These are phyloP conservation scores for Pseudocheirus occidentalis DNA, from an alignment of 2,797 vertebrate species.

Conservation along the genomic window DNA sequence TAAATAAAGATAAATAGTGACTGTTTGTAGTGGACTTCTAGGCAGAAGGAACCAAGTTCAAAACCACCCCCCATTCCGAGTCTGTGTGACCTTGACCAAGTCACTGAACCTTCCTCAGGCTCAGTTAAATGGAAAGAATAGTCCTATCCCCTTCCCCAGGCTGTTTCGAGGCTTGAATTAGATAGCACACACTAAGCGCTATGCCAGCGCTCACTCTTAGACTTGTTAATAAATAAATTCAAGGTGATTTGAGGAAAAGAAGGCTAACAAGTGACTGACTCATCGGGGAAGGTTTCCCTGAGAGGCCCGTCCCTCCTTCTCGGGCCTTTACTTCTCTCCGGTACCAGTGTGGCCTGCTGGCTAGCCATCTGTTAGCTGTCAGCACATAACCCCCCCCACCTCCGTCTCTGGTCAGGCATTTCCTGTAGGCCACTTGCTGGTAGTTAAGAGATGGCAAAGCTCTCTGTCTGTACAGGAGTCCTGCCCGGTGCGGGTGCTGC, in stretches of 20 bases:
- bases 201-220: neutral
- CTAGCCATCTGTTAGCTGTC: neutral
- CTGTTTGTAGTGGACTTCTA: neutral
- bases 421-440: neutral
- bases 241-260: neutral
- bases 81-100: neutral
- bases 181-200: neutral
- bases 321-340: neutral
- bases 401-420: neutral
- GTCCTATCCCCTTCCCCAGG: neutral
- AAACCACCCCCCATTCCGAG: no score
- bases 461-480: no score
- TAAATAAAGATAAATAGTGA: neutral
- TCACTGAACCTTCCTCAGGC: neutral
- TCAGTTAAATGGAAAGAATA: neutral
- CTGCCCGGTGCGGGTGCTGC: no score
- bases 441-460: neutral
- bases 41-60: neutral
- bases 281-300: neutral
- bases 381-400: neutral
- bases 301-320: neutral
- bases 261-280: neutral
- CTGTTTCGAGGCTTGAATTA: neutral
- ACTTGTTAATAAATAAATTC: neutral
- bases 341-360: neutral